These are phyloP conservation scores for Catharus fuscescens DNA, from an alignment of 2,113 vertebrate genomes.

Conservation along the genomic window DNA sequence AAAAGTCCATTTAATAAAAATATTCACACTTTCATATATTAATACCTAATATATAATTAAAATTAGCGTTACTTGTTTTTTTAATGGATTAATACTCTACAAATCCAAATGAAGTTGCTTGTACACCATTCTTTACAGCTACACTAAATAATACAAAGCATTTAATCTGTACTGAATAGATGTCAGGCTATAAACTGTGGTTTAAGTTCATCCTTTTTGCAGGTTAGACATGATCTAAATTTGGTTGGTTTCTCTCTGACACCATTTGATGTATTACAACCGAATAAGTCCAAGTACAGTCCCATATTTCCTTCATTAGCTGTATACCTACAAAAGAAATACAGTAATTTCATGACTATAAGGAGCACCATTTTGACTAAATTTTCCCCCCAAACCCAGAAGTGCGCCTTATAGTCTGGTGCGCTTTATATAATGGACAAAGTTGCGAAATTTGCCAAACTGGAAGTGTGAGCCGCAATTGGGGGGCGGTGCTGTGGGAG, in stretches of 20 bases:
- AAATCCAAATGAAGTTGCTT: not conserved
- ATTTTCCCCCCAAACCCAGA: no score
- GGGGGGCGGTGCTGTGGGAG: no score
- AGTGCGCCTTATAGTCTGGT: no score
- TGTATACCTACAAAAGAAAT: not conserved
- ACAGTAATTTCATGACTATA: no score
- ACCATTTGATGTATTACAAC: not conserved
- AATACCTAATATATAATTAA: not conserved
- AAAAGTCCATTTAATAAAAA: not conserved
- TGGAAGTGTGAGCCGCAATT: no score
- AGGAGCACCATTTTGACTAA: no score
- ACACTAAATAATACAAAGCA: not conserved
- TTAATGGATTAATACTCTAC: not conserved
- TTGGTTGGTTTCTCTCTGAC: not conserved
- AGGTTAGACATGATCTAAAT: not conserved
- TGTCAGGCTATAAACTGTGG: not conserved
- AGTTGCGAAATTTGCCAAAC: no score
- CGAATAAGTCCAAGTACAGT: not conserved
- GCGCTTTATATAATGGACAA: no score
- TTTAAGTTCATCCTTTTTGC: not conserved
- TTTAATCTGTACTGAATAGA: not conserved
- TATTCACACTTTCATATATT: not conserved
- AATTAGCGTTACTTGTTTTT: not conserved
- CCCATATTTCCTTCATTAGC: not conserved
- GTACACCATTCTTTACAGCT: not conserved